These are phyloP conservation scores for Erebia epiphron DNA, from an alignment of 2,888 invertebrate species.

Conservation along the genomic window DNA sequence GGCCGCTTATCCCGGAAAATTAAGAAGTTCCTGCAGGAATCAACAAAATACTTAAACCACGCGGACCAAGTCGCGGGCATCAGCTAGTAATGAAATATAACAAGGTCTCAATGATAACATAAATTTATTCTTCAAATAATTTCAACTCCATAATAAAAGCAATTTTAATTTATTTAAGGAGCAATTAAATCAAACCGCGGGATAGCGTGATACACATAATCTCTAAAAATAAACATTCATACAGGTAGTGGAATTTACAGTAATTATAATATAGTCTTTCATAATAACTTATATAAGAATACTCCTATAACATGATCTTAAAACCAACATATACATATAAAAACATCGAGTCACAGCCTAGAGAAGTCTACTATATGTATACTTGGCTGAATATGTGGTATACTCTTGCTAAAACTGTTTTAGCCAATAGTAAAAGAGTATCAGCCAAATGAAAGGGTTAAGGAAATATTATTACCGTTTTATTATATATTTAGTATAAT, in stretches of 20 bases:
- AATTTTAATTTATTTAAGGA: background rate
- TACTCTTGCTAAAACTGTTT: too few species aligned
- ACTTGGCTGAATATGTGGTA: too few species aligned
- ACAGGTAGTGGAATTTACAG: constrained; percentile 70
- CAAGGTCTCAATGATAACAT: constrained; percentile 21
- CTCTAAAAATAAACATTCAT: constrained; percentile 47
- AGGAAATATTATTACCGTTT: too few species aligned
- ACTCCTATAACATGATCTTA: constrained; percentile 49
- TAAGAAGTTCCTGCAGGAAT: too few species aligned
- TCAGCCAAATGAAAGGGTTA: too few species aligned
- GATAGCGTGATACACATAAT: constrained; percentile 22
- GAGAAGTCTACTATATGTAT: background rate
- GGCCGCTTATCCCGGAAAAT: too few species aligned
- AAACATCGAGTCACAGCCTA: constrained; percentile 11
- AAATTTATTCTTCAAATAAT: constrained; percentile 35
- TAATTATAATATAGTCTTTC: constrained; percentile 52
- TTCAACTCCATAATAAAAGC: constrained; percentile 28
- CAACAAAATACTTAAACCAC: too few species aligned
- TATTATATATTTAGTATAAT: too few species aligned
- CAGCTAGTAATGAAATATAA: background rate
- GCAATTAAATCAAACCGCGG: background rate
- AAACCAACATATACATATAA: constrained; percentile 59
- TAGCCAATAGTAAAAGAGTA: too few species aligned
- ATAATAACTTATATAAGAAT: constrained; percentile 55
- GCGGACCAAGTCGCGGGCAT: too few species aligned